phyloP scores from a whole-genome alignment of 2,797 vertebrate genomes.

The Bucorvus abyssinicus region DNA sequence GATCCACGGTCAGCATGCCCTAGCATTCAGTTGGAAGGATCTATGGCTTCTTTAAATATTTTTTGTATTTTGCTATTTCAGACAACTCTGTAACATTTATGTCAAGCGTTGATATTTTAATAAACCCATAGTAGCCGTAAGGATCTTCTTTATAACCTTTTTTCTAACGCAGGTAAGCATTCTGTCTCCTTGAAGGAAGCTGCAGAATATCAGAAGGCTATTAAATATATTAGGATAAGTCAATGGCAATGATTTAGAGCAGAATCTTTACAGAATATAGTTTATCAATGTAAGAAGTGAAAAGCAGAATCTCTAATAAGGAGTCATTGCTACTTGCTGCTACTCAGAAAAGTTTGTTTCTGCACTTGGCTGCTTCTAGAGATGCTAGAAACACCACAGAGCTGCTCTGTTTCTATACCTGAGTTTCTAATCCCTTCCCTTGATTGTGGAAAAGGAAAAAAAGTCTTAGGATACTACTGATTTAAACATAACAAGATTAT shows the following conservation, averaged over 20 bases:
- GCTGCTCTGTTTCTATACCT: neutral
- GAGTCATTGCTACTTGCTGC: neutral
- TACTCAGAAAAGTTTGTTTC: neutral
- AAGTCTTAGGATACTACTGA: neutral
- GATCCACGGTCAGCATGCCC: conserved; percentile 71
- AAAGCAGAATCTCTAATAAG: neutral
- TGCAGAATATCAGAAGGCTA: neutral
- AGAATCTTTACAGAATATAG: neutral
- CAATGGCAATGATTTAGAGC: neutral
- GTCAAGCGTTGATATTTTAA: neutral
- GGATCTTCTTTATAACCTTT: neutral
- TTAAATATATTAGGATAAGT: neutral
- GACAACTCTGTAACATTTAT: neutral
- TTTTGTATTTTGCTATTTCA: conserved; percentile 53
- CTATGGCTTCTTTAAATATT: conserved; percentile 60
- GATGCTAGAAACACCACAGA: neutral
- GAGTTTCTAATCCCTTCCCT: neutral
- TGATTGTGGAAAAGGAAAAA: neutral
- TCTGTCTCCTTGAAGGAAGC: neutral
- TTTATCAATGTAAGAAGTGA: neutral
- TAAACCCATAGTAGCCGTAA: neutral
- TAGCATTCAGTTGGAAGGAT: conserved; percentile 58
- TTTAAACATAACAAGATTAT: neutral
- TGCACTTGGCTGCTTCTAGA: neutral
- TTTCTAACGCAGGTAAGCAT: neutral